Evolutionary conservation across 2,113 vertebrate genomes (phyloP), one percentile per base, ranked within the genome.

Genomic region (Lanius collurio): DNA sequence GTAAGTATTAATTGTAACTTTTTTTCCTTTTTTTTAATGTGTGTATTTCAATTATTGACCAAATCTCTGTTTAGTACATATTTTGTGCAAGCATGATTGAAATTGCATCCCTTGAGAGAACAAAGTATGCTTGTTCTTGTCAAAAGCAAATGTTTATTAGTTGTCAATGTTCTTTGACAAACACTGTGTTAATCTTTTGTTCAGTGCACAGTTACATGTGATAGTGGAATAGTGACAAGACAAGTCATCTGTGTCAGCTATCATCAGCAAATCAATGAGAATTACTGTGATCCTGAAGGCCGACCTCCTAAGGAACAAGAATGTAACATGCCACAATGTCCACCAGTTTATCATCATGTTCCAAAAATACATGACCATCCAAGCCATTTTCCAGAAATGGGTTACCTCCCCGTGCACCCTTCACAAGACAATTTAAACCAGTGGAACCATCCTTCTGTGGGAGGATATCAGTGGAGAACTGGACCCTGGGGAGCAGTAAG

Each of bases 401-500:
- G 98, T 78, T 98, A 97, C 50, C 97, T 98, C 53, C 98, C 98
- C 46, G 83, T 94, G 80, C 92, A 94, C 70, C 96, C 98, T 94
- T 97, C 98, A 12, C 97, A 98, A 60, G 98, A 95, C 91, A 97
- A 97, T 82, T 97, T 96, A 31, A 98, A 99, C n/a, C 98, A 98
- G 88, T 98, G 98, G 97, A 98, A 98, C 39, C 97, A 46, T 62
- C 98, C 98, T 7, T 98, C 98, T 4, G 75, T 96, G 30, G 97
- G 95, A 93, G 97, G 98, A 93, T 98, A 98, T 98, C 99, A 99
- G 7, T 99, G 99, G 99, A 98, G 99, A 97, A 99, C 99, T 9
- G 99, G 99, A 94, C 99, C 99, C 6, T 99, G 99, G 99, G 99
- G 99, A 97, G 98, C 99, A 96, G 99, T 99, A 99, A 98, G 98